Evolutionary conservation across 2,888 invertebrate species (phyloP).

Genomic region (Zootermopsis nevadensis): DNA sequence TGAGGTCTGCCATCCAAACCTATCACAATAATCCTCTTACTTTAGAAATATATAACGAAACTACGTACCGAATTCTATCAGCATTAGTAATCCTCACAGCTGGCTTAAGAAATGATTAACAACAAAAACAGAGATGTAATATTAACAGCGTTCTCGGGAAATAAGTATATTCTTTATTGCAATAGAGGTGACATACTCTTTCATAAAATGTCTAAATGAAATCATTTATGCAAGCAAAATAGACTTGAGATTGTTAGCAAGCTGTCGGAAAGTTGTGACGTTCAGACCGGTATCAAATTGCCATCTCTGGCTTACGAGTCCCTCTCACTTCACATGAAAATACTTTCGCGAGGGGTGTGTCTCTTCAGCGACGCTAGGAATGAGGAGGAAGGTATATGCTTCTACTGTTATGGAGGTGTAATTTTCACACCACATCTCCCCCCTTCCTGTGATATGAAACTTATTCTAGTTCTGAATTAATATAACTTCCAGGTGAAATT

Average conservation of each 20-base stretch:
- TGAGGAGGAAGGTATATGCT: neutral
- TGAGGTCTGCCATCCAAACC: no score
- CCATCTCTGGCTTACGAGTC: neutral
- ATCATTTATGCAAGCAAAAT: conserved; percentile 10
- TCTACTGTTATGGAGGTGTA: neutral
- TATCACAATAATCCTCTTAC: no score
- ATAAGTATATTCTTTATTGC: no score
- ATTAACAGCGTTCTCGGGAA: no score
- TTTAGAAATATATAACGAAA: no score
- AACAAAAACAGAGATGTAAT: no score
- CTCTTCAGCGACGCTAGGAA: neutral
- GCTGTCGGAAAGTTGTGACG: neutral
- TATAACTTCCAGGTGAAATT: no score
- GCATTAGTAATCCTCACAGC: no score
- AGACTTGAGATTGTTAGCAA: neutral
- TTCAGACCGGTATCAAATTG: neutral
- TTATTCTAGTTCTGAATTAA: neutral
- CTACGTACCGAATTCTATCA: no score
- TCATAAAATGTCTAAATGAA: neutral
- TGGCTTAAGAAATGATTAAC: no score
- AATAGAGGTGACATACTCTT: neutral
- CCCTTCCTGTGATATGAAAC: neutral
- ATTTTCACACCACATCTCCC: neutral
- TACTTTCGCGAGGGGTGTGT: neutral
- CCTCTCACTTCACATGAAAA: neutral